Evolutionary conservation across 2,888 invertebrate genomes (phyloP).

Genomic region (Cataglyphis livida): DNA sequence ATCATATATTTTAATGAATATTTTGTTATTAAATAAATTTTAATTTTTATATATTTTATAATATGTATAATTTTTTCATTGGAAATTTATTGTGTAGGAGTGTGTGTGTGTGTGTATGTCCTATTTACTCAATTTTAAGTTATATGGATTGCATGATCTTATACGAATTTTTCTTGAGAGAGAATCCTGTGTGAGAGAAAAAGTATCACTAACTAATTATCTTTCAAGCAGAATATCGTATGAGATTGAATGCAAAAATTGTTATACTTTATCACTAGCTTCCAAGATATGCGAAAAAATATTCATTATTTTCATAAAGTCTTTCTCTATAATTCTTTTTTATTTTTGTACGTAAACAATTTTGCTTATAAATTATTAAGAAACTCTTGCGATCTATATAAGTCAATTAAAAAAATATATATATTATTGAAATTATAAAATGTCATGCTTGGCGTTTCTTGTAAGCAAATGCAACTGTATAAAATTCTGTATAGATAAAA

Average conservation of each 20-base stretch:
- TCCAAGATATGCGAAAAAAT: neutral
- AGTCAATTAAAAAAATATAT: neutral
- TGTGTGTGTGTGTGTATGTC: neutral
- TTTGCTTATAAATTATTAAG: neutral
- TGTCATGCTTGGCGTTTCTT: neutral
- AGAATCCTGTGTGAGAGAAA: neutral
- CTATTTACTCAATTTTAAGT: neutral
- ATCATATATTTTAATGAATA: neutral
- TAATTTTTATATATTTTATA: neutral
- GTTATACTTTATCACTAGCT: neutral
- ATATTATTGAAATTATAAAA: neutral
- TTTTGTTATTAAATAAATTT: neutral
- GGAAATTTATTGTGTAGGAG: neutral
- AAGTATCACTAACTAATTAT: neutral
- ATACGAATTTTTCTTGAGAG: neutral
- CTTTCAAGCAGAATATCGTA: neutral
- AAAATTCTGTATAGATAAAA: neutral
- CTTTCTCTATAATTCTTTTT: neutral
- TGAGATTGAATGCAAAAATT: neutral
- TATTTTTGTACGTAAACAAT: neutral
- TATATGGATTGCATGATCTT: neutral
- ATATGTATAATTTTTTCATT: neutral
- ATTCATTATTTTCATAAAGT: neutral
- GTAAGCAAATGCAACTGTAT: neutral
- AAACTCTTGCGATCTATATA: neutral